A percentile compares a stretch with the other conserved stretches of the same genome.
These are phyloP conservation scores for Laterallus jamaicensis DNA, from an alignment of 2,113 vertebrate species.

Conservation along the genomic window DNA sequence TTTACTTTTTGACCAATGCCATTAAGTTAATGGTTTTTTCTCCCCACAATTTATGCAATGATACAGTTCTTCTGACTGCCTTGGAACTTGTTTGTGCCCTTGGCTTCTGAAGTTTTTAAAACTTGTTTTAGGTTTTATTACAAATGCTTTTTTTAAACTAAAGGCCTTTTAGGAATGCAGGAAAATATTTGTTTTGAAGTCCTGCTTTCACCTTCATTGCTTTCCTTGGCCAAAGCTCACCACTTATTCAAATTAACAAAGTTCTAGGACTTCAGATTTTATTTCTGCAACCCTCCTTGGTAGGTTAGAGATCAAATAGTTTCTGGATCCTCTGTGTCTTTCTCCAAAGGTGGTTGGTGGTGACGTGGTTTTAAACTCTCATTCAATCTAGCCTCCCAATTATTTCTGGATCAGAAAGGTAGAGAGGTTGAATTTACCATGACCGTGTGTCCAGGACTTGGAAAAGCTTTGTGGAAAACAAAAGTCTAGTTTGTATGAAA, in stretches of 20 bases:
- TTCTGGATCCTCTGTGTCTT: slow-evolving; percentile 1
- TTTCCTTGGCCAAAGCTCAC: slow-evolving; percentile 56
- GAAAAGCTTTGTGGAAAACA: slow-evolving; percentile 39
- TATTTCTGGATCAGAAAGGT: neutral
- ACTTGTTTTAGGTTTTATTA: slow-evolving; percentile 65
- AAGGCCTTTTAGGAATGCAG: slow-evolving; percentile 68
- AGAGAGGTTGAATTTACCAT: slow-evolving; percentile 25
- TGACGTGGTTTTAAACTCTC: slow-evolving; percentile 17
- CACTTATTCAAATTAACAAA: slow-evolving; percentile 53
- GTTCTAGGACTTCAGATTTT: slow-evolving; percentile 51
- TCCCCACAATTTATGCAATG: neutral
- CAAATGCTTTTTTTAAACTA: slow-evolving; percentile 57
- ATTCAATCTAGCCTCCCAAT: neutral
- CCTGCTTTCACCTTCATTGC: slow-evolving; percentile 56
- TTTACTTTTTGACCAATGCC: slow-evolving; percentile 21
- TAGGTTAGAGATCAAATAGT: slow-evolving; percentile 33
- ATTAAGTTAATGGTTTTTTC: slow-evolving; percentile 3
- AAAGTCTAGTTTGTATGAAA: slow-evolving; percentile 52
- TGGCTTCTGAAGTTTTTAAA: slow-evolving; percentile 53
- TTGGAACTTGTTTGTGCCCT: slow-evolving; percentile 47
- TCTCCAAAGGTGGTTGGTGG: neutral
- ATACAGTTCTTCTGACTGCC: slow-evolving; percentile 36
- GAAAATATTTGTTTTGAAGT: slow-evolving; percentile 73
- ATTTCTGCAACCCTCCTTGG: slow-evolving; percentile 18
- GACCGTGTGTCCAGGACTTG: slow-evolving; percentile 7